Evolutionary conservation across 2,888 invertebrate species (phyloP), one percentile per base, ranked within the genome.

Genomic region (Eupsilia transversa): DNA sequence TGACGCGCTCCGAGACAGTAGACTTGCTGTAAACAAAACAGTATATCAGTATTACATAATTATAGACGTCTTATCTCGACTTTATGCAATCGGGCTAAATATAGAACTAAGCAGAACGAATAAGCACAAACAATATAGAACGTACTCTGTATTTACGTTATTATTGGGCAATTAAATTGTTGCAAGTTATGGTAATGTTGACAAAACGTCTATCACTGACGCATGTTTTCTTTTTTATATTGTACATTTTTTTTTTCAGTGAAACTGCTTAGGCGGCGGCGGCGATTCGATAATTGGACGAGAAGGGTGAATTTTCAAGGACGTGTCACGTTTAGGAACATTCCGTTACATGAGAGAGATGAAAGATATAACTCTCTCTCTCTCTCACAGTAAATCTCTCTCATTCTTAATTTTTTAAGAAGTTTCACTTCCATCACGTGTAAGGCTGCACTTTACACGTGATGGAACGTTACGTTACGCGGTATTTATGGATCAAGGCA

Each of bases 1-100:
- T 0, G 93, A 83, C 3, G 93, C 93, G 5, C 93, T 79, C 43
- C 89, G 90, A 0, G 93, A 89, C 10, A 89, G 63, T 27, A 95
- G 30, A 57, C 93, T 90, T 4, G 90, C 95, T 95, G 92, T 2
- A 86, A 89, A 64, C 60, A 20, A 65, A 65, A 74, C 23, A 56
- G 6, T 54, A 27, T 56, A 3, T 17, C 56, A 49, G 23, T 49
- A 23, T 49, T 23, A 46, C 43, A 52, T 52, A 12, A n/a, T 52
- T n/a, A n/a, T 52, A n/a, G n/a, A 52, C 10, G 52, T n/a, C 12
- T 52, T 12, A n/a, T 52, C 52, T n/a, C n/a, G 52, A 52, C n/a
- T 60, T n/a, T 4, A 60, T 60, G 9, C n/a, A 52, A 1, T 4
- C 3, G 35, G 7, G 35, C 7, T 12, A n/a, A n/a, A n/a, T n/a